Conservation (phyloP, 2,113 vertebrate species). For the Calyptommatus sinebrachiatus region DNA sequence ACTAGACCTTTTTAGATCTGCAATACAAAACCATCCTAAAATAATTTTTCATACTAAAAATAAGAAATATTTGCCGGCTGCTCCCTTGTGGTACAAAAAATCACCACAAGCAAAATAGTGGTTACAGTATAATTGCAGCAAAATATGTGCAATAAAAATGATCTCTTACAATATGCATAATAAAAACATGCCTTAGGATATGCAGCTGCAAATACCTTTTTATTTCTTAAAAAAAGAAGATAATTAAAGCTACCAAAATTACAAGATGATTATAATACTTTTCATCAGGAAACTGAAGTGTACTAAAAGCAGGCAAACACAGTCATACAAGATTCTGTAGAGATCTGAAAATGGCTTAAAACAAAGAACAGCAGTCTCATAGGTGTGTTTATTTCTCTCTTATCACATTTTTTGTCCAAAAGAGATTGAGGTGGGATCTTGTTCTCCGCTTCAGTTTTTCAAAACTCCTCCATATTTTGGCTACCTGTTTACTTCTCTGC, state of each 20-base stretch:
- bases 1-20: too few relatives aligned
- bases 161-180: neutral
- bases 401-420: too few relatives aligned
- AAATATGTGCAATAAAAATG: neutral
- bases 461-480: neutral
- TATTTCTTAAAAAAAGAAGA: neutral
- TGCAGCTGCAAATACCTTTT: neutral
- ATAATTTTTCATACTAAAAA: too few relatives aligned
- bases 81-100: neutral
- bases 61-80: neutral
- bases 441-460: neutral
- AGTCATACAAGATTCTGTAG: neutral
- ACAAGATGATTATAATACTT: neutral
- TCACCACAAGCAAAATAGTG: neutral
- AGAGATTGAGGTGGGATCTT: neutral
- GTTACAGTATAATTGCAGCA: slow-evolving; percentile 5
- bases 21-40: too few relatives aligned
- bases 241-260: slow-evolving; percentile 1
- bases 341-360: neutral
- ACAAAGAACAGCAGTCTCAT: neutral
- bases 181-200: neutral
- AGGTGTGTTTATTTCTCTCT: neutral
- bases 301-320: neutral
- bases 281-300: neutral
- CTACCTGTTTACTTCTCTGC: neutral